Percentiles rank a stretch among this genome's conserved stretches.
Conservation (phyloP, 1,140 invertebrate species). For the Aphaenogaster rudis region DNA sequence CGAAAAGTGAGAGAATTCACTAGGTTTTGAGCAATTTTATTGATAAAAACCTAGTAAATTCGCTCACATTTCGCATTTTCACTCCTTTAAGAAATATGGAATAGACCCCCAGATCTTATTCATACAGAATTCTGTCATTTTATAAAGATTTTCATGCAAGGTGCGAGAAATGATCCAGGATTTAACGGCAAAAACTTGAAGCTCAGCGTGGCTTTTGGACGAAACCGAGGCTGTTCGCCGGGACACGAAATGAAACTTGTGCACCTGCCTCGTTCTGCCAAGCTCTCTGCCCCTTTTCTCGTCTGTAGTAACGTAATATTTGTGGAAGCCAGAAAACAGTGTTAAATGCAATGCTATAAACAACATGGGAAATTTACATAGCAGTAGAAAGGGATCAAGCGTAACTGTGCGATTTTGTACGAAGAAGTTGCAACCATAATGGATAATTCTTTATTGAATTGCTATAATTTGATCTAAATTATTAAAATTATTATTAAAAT, state of each 20-base stretch:
- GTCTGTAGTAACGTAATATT: conserved; percentile 65
- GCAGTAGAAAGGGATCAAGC: neutral
- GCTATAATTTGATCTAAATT: neutral
- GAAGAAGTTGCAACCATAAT: neutral
- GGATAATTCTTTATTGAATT: neutral
- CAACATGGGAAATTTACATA: neutral
- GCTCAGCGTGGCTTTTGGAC: conserved; percentile 51
- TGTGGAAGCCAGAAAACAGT: conserved; percentile 33
- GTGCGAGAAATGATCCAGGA: conserved; percentile 44
- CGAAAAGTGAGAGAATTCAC: too few species aligned
- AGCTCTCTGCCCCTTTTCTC: conserved; percentile 66
- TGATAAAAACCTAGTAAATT: too few species aligned
- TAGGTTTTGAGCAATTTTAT: too few species aligned
- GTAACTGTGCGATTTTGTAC: neutral
- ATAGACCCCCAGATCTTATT: too few species aligned
- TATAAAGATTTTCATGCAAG: conserved; percentile 3
- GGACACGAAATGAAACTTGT: conserved; percentile 83
- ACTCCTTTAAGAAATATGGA: too few species aligned
- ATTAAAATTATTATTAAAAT: neutral
- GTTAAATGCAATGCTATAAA: neutral
- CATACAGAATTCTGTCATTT: neutral
- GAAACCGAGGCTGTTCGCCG: conserved; percentile 71
- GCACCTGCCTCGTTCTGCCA: conserved; percentile 81
- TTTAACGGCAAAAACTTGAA: conserved; percentile 62
- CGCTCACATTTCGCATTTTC: too few species aligned